Percentiles rank a stretch among this genome's conserved stretches.
phyloP scores from a whole-genome alignment of 2,113 vertebrate genomes.

The Corythornis cristatus region DNA sequence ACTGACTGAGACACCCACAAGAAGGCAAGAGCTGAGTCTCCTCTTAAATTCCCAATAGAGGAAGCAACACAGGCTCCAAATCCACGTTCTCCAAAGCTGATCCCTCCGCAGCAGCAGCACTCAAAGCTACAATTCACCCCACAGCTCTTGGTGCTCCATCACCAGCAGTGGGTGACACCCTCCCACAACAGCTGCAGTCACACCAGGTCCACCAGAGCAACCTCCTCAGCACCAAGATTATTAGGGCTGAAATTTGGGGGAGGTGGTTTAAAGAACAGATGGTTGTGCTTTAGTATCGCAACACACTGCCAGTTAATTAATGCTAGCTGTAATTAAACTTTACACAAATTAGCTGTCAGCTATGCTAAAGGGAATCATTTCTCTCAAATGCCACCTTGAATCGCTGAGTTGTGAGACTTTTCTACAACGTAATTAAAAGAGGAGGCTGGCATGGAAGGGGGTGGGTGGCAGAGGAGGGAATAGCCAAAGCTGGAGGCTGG shows the following conservation, averaged over 20 bases:
- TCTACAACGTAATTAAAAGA: conserved; percentile 75
- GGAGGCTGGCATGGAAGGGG: conserved; percentile 20
- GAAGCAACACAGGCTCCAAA: background rate
- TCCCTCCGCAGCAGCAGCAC: fast-evolving
- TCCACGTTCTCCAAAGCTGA: fast-evolving
- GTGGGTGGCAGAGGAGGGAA: background rate
- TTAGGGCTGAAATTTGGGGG: conserved; percentile 61
- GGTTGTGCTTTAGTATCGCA: conserved; percentile 74
- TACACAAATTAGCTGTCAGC: conserved; percentile 87
- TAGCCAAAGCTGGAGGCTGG: background rate
- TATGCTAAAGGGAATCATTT: conserved; percentile 80
- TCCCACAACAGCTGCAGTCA: background rate
- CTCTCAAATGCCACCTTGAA: conserved; percentile 83
- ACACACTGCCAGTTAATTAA: conserved; percentile 86
- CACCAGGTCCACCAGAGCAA: background rate
- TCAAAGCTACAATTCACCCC: background rate
- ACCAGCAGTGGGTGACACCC: background rate
- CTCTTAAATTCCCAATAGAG: fast-evolving
- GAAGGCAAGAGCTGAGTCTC: background rate
- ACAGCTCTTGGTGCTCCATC: background rate
- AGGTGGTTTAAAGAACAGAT: conserved; percentile 75
- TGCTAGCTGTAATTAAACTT: conserved; percentile 87
- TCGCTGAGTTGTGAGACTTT: conserved; percentile 72
- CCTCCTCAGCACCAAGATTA: conserved; percentile 21
- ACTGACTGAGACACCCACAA: fast-evolving